These are phyloP conservation scores for Varanus salvator DNA, from an alignment of 2,113 vertebrate species.

Conservation along the genomic window DNA sequence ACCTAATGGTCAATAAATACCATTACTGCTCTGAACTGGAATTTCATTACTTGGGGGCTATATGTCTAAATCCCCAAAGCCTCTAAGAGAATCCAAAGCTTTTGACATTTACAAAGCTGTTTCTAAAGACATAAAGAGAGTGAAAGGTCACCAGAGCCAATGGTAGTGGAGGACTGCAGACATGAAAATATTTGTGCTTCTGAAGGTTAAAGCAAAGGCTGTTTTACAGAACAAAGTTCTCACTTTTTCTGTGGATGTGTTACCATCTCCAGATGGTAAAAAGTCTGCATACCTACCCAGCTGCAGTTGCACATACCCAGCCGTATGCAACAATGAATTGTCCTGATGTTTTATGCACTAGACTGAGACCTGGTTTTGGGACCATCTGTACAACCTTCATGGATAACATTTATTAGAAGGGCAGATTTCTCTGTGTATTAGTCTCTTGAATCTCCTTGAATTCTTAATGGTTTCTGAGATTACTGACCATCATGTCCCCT, in stretches of 20 bases:
- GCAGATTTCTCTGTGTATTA: too few relatives aligned
- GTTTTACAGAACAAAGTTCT: slow-evolving; percentile 68
- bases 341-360: too few relatives aligned
- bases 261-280: slow-evolving; percentile 18
- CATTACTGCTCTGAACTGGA: slow-evolving; percentile 58
- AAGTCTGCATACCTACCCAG: neutral
- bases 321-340: neutral
- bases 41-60: slow-evolving; percentile 61
- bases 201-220: slow-evolving; percentile 77
- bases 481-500: too few relatives aligned
- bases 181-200: slow-evolving; percentile 62
- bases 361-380: too few relatives aligned
- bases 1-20: slow-evolving; percentile 60
- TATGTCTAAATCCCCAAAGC: slow-evolving; percentile 62
- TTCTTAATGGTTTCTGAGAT: too few relatives aligned
- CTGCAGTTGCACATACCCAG: neutral
- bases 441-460: too few relatives aligned
- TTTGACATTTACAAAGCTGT: slow-evolving; percentile 71
- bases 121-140: slow-evolving; percentile 72
- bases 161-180: slow-evolving; percentile 60
- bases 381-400: too few relatives aligned
- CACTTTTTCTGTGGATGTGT: slow-evolving; percentile 69
- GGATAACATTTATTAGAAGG: too few relatives aligned
- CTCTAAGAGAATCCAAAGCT: slow-evolving; percentile 63
- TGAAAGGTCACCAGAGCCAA: slow-evolving; percentile 70